Base-by-base conservation (phyloP, 2,797 vertebrate species). In the Glossophaga mutica region DNA sequence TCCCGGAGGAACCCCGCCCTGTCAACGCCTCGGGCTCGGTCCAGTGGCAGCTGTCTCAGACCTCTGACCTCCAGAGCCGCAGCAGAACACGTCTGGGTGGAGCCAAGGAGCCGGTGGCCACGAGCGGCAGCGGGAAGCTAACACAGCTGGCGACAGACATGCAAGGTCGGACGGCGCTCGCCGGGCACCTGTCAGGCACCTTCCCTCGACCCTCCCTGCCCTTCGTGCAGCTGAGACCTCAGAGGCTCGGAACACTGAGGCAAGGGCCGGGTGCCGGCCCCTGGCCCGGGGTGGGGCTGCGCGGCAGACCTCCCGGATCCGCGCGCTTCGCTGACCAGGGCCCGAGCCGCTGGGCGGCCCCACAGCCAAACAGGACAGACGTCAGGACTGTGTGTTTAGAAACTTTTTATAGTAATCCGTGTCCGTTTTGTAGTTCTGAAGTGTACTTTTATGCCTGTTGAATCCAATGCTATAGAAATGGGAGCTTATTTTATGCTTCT, bases 401-500 rank as follows among this genome's bases (percentile, higher is more conserved):
- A 34, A 57, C 2, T 9, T 65, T 55, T 65, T 4, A 14, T 34
- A 52, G 16, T 19, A 65, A n/a, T 52, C 84, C 14, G 73, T 93
- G 48, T 7, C 24, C 22, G 79, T 59, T 68, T 22, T 26, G 34
- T 26, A 26, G 50, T 62, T 87, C 74, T 76, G 52, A 89, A 83
- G 73, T 34, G 5, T 73, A 91, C 77, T 46, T 78, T 86, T 71
- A 44, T 77, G n/a, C 91, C 14, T 88, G 7, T 76, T 57, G n/a
- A 94, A 46, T n/a, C 55, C 67, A 32, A 10, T 46, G 82, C 37
- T 87, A 42, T 62, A 62, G n/a, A 65, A 94, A 29, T 70, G 22
- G 42, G 34, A 26, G 9, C 24, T 86, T 15, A 39, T 37, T 57
- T 57, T 84, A 34, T 57, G 8, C 29, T 18, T 59, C 90, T 78